Percentiles rank a stretch among this genome's conserved stretches.
Evolutionary conservation across 2,888 invertebrate species (phyloP).

Genomic region (Lampropteryx suffumata): DNA sequence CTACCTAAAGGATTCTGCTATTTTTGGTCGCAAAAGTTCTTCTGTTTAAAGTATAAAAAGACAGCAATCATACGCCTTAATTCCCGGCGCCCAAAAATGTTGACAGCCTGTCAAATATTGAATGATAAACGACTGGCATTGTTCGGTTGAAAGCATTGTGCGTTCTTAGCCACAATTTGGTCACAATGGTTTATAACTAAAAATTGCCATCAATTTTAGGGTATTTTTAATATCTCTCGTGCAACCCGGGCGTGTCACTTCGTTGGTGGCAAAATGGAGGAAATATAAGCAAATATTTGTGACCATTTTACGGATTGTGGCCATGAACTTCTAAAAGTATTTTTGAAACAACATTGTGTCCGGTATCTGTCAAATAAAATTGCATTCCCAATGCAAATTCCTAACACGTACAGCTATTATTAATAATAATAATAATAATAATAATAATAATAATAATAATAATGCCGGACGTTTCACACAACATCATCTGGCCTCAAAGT

Average conservation of each 20-base stretch:
- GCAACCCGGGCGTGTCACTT: constrained; percentile 53
- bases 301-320: constrained; percentile 21
- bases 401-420: no score
- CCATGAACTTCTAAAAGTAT: background rate
- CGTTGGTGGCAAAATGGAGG: constrained; percentile 54
- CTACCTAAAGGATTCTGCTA: no score
- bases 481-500: no score
- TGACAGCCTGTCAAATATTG: constrained; percentile 65
- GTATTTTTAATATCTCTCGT: constrained; percentile 61
- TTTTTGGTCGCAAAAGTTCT: background rate
- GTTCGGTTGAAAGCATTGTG: constrained; percentile 59
- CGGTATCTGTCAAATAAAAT: no score
- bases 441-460: no score
- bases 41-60: constrained; percentile 25
- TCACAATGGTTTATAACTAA: constrained; percentile 53
- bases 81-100: constrained; percentile 36
- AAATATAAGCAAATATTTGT: constrained; percentile 50
- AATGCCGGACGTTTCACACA: no score
- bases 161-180: constrained; percentile 34
- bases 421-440: no score
- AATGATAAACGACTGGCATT: constrained; percentile 62
- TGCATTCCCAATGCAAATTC: no score
- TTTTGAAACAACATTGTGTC: no score
- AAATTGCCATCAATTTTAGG: constrained; percentile 48
- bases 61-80: constrained; percentile 33